These are phyloP conservation scores for Polypedilum pembai DNA, from an alignment of 1,140 invertebrate genomes.

Conservation along the genomic window DNA sequence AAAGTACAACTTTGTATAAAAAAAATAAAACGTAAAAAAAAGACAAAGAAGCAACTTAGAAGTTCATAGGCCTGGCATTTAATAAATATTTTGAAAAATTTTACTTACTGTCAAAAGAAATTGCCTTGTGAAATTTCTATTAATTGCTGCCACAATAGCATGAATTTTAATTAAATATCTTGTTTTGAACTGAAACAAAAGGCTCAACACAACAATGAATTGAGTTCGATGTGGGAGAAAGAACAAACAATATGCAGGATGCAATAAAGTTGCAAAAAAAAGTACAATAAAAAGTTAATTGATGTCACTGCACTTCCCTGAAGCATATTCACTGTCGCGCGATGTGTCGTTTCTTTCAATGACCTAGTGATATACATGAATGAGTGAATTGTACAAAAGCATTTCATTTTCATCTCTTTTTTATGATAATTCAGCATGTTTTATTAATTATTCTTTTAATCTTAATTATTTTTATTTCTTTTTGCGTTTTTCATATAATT, in stretches of 20 bases:
- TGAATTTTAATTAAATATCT: too few species aligned
- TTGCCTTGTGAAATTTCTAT: too few species aligned
- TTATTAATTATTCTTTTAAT: constrained; percentile 16
- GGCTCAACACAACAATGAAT: too few species aligned
- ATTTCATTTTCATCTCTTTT: not conserved
- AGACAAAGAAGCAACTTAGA: too few species aligned
- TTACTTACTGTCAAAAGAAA: too few species aligned
- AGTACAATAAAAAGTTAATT: not conserved
- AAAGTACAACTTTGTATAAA: too few species aligned
- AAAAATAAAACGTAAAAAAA: too few species aligned
- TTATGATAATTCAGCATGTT: constrained; percentile 19
- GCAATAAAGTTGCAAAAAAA: not conserved
- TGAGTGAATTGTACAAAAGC: not conserved
- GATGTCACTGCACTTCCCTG: not conserved
- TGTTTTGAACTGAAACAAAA: too few species aligned
- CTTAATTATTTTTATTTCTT: not conserved
- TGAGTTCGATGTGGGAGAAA: too few species aligned
- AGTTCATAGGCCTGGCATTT: too few species aligned
- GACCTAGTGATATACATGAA: not conserved
- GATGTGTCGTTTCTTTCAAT: not conserved
- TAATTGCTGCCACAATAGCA: too few species aligned
- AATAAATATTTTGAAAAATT: too few species aligned
- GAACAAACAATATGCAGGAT: not conserved
- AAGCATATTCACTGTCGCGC: not conserved
- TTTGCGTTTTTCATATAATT: constrained; percentile 9